phyloP scores from a whole-genome alignment of 2,888 invertebrate genomes.

The Lasioglossum leucozonium region DNA sequence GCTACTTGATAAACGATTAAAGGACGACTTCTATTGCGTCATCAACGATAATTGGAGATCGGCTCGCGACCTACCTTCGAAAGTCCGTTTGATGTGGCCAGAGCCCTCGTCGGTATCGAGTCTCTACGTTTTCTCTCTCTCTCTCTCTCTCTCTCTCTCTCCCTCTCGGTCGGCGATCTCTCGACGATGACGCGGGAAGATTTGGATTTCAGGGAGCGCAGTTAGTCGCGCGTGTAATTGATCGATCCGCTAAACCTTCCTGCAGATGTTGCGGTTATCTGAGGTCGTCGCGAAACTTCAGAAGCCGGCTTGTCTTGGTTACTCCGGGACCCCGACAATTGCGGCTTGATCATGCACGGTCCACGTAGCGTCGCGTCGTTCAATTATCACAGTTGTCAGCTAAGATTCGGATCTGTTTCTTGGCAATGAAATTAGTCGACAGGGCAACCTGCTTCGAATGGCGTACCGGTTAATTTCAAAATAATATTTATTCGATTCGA shows the following conservation, averaged over 20 bases:
- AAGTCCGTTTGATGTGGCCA: conserved; percentile 67
- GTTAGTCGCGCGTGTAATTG: background rate
- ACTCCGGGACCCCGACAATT: background rate
- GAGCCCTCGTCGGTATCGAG: conserved; percentile 27
- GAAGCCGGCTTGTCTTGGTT: conserved; percentile 2
- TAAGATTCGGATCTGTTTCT: background rate
- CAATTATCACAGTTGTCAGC: background rate
- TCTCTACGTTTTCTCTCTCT: conserved; percentile 9
- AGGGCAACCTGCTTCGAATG: background rate
- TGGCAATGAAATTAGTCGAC: background rate
- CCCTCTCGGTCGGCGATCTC: conserved; percentile 1
- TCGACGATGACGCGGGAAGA: conserved; percentile 33
- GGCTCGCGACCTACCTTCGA: conserved; percentile 47
- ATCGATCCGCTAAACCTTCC: background rate
- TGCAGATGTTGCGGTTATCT: conserved; percentile 18
- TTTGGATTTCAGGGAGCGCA: conserved; percentile 1
- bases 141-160: background rate
- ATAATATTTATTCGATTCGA: background rate
- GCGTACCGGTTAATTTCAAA: background rate
- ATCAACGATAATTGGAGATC: conserved; percentile 71
- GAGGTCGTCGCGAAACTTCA: background rate
- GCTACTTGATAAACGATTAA: conserved; percentile 70
- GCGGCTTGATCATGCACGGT: conserved; percentile 8
- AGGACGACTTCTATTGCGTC: conserved; percentile 50
- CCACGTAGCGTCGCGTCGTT: background rate